Percentiles rank a stretch among this genome's conserved stretches.
Evolutionary conservation across 64 coral and sea anemone genomes (phyloP).

Genomic region (Exaiptasia diaphana): DNA sequence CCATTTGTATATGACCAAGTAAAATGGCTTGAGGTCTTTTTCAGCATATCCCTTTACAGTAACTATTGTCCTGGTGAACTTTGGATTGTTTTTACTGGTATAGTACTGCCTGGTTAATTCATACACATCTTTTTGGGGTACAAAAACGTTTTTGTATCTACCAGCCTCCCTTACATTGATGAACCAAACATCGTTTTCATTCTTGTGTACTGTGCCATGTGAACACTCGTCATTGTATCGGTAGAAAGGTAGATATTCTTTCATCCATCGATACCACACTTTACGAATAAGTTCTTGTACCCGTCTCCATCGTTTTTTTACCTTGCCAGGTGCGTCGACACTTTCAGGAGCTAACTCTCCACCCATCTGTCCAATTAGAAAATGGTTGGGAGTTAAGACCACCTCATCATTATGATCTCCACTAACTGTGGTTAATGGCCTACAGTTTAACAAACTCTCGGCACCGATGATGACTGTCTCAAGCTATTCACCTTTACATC

Average conservation of each 20-base stretch:
- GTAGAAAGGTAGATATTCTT: conserved; percentile 24
- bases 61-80: conserved; percentile 14
- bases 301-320: neutral
- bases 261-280: conserved; percentile 7
- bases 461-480: conserved; percentile 31
- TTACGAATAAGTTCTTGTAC: conserved; percentile 12
- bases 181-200: conserved; percentile 31
- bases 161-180: neutral
- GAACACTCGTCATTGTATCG: neutral
- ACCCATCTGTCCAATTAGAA: conserved; percentile 49
- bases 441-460: conserved; percentile 42
- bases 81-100: conserved; percentile 30
- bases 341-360: conserved; percentile 39
- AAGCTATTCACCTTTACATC: conserved; percentile 44
- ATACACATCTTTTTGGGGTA: conserved; percentile 17
- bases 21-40: conserved; percentile 54
- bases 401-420: conserved; percentile 16
- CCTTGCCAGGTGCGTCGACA: conserved; percentile 16
- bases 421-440: conserved; percentile 26
- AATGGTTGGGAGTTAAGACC: conserved; percentile 43
- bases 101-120: conserved; percentile 37
- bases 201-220: conserved; percentile 30
- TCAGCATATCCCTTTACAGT: conserved; percentile 10
- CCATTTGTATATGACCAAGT: conserved; percentile 49
- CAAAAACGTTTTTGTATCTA: conserved; percentile 22